Percentiles rank a stretch among this genome's conserved stretches.
phyloP scores from a whole-genome alignment of 2,113 vertebrate genomes.

The Mustela lutreola region DNA sequence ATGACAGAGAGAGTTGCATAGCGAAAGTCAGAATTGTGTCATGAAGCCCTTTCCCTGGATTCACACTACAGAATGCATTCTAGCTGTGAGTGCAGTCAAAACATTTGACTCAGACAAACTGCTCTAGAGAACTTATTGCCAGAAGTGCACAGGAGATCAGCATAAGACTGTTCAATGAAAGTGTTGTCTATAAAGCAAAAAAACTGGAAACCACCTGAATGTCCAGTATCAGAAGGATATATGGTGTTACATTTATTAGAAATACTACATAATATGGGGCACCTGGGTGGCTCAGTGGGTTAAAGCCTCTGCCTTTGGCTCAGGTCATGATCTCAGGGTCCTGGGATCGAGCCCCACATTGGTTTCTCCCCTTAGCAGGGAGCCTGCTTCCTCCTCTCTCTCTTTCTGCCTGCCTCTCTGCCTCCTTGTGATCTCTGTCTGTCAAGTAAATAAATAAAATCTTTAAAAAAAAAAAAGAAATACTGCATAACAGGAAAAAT shows the following conservation, averaged over 20 bases:
- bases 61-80: conserved; percentile 36
- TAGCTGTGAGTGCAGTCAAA: neutral
- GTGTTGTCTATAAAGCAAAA: neutral
- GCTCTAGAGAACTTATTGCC: neutral
- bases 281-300: no score
- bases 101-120: neutral
- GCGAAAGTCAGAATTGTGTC: conserved; percentile 46
- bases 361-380: no score
- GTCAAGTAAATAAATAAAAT: no score
- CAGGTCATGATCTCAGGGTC: no score
- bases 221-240: neutral
- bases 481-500: neutral
- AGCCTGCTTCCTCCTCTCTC: no score
- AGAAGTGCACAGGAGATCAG: neutral
- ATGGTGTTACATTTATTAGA: neutral
- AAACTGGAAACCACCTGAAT: neutral
- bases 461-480: neutral
- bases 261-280: neutral
- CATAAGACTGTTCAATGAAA: neutral
- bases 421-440: no score
- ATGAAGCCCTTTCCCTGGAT: neutral
- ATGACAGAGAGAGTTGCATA: neutral
- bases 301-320: no score
- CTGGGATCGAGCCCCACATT: no score
- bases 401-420: no score